A percentile compares a stretch with the other conserved stretches of the same genome.
These are phyloP conservation scores for Petrocephalus sullivani DNA, from an alignment of 2,797 vertebrate species.

Conservation along the genomic window DNA sequence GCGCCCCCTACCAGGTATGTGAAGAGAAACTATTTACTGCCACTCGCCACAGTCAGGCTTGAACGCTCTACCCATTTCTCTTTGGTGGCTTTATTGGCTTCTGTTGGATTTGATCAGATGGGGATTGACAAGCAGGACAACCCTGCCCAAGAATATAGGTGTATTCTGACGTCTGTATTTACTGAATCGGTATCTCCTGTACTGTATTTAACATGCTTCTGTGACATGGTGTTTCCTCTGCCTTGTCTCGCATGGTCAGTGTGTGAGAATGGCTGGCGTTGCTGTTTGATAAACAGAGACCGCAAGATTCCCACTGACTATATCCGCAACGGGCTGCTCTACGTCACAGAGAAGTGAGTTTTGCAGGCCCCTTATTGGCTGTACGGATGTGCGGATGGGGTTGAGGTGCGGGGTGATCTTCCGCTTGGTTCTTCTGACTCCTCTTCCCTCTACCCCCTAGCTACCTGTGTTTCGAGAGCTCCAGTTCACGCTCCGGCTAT, in stretches of 20 bases:
- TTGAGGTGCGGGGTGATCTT: neutral
- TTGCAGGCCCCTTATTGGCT: neutral
- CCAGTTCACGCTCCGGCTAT: slow-evolving; percentile 78
- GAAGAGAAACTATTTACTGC: neutral
- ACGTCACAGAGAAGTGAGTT: slow-evolving; percentile 90
- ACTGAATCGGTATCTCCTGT: neutral
- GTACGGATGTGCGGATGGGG: neutral
- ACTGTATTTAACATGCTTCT: neutral
- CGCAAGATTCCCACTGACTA: slow-evolving; percentile 91
- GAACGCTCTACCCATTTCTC: neutral
- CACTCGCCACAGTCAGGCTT: neutral
- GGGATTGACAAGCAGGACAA: neutral
- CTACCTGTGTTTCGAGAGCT: slow-evolving; percentile 92
- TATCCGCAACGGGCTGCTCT: slow-evolving; percentile 90
- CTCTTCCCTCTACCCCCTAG: slow-evolving; percentile 46
- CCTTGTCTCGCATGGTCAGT: slow-evolving; percentile 52
- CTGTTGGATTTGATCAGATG: neutral
- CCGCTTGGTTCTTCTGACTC: neutral
- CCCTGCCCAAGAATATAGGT: neutral
- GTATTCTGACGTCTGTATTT: neutral
- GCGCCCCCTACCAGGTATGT: slow-evolving; percentile 78
- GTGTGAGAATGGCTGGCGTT: slow-evolving; percentile 92
- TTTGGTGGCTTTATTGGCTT: neutral
- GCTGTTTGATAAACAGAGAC: slow-evolving; percentile 94
- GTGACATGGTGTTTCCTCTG: neutral